These are phyloP conservation scores for Manis crassicaudata DNA, from an alignment of 2,797 vertebrate species.

Conservation along the genomic window DNA sequence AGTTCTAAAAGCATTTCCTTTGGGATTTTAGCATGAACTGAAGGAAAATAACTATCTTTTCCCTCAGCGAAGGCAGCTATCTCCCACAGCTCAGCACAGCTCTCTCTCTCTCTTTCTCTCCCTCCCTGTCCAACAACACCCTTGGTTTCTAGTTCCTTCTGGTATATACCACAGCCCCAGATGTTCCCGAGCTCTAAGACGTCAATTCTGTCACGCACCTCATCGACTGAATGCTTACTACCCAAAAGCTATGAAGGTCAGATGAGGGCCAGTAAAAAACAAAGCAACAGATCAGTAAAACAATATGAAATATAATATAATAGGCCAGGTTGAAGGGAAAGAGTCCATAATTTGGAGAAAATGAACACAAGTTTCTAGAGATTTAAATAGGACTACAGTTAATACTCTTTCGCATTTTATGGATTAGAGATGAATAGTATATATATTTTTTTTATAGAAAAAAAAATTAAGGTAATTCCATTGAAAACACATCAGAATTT, in stretches of 20 bases:
- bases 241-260: background rate
- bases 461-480: conserved; percentile 30
- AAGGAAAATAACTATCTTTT: conserved; percentile 24
- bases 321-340: background rate
- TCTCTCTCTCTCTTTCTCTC: background rate
- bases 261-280: background rate
- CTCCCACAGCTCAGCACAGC: background rate
- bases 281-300: conserved; percentile 14
- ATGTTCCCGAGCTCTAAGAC: background rate
- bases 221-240: background rate
- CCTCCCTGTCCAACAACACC: background rate
- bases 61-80: conserved; percentile 22
- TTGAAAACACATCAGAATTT: conserved; percentile 42
- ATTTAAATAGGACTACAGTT: conserved; percentile 25
- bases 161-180: background rate
- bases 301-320: background rate
- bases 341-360: conserved; percentile 27
- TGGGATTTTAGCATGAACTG: background rate
- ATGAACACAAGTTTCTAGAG: conserved; percentile 8
- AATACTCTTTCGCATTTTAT: background rate
- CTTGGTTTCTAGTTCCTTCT: conserved; percentile 48
- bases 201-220: background rate
- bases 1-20: conserved; percentile 45
- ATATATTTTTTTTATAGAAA: background rate
- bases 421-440: background rate